phyloP scores from a whole-genome alignment of 2,113 vertebrate genomes.

The Thermophis baileyi region DNA sequence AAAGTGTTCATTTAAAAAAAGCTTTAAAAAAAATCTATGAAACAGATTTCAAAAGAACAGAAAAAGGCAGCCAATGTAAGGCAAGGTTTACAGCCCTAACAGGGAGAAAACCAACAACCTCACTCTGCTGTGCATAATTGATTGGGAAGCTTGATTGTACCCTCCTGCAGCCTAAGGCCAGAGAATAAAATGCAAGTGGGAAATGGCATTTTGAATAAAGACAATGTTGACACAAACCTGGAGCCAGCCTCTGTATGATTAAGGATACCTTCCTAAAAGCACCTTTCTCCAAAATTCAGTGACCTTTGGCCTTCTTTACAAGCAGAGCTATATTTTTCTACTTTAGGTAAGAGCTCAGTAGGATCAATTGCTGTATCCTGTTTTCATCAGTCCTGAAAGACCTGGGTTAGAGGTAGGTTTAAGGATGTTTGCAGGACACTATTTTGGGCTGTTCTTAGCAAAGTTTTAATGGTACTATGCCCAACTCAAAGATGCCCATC shows the following conservation, averaged over 20 bases:
- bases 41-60: not conserved
- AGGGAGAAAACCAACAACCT: constrained; percentile 31
- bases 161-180: not conserved
- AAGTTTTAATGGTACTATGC: accelerated
- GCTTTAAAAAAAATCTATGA: not conserved
- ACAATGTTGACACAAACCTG: not conserved
- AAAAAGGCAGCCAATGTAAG: not conserved
- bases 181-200: constrained; percentile 3
- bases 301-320: accelerated
- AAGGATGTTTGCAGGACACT: not conserved
- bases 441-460: not conserved
- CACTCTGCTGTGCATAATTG: constrained; percentile 61
- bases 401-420: not conserved
- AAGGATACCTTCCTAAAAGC: not conserved
- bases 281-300: not conserved
- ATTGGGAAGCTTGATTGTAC: constrained; percentile 49
- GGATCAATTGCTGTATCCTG: not conserved
- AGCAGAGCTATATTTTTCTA: accelerated
- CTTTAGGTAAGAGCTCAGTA: not conserved
- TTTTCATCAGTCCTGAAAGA: not conserved
- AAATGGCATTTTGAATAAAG: not conserved
- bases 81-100: not conserved
- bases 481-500: not conserved
- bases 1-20: not conserved
- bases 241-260: not conserved